Base-by-base conservation (phyloP, 1,140 invertebrate genomes). In the Drosophila parabipectinata region DNA sequence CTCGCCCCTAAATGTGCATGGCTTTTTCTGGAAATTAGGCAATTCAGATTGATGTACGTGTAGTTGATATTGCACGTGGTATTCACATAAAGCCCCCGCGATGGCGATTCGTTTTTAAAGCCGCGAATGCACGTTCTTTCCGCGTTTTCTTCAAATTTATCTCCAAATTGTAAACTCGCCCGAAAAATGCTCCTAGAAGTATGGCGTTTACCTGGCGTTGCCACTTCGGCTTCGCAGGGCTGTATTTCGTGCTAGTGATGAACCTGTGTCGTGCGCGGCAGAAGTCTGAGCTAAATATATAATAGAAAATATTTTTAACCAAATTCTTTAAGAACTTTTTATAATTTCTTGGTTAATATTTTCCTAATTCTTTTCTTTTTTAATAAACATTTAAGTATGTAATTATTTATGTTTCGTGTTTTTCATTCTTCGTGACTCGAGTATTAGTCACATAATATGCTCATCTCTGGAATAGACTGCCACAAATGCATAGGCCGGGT, bases 181-280 rank as follows among this genome's bases (percentile, higher is more conserved):
- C 77, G 80, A 85, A 85, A 83, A 85, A 77, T 85, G 81, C 80
- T 84, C 63, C 74, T 55, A 71, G 72, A 87, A 87, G 83, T 83
- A 87, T 87, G 83, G 83, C 83, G 83, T 88, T 85, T 55, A 45
- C 44, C 14, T 73, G 60, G 72, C 78, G 77, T 83, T 83, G 84
- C 83, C 79, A 83, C 60, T 57, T 71, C 59, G 59, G 24, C 21
- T 50, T 32, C 37, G 30, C 78, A 87, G 75, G 75, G 82, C 78
- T 87, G 63, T 37, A 64, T 21, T 44, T 10, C 15, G 21, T 39
- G 63, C 59, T 64, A 48, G 60, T 18, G 32, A 48, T 66, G 63
- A 0, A 3, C 51, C 1, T 26, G 4, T 21, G 7, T 41, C 28
- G 34, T 24, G 34, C 14, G 5, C 32, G 10, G 6, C 26, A 28